phyloP scores from a whole-genome alignment of 2,888 invertebrate species.

The Lissocephala sabroskyi region DNA sequence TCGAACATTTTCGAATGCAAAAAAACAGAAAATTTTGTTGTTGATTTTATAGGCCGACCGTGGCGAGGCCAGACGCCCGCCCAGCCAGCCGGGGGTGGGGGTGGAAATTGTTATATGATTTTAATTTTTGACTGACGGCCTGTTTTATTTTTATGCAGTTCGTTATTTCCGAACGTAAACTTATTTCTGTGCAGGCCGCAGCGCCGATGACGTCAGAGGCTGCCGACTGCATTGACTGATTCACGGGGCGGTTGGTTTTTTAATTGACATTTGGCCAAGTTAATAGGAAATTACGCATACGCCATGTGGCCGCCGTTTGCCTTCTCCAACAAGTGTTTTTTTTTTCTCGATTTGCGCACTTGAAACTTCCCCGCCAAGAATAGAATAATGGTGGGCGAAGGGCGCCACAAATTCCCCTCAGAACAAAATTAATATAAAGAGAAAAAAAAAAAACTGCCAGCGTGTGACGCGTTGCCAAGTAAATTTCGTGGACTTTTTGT shows the following conservation, averaged over 20 bases:
- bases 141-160: slow-evolving; percentile 16
- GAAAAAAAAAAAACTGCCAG: background rate
- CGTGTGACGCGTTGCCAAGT: too few species aligned
- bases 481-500: slow-evolving; percentile 1
- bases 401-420: slow-evolving; percentile 11
- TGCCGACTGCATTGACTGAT: too few species aligned
- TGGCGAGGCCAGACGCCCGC: too few species aligned
- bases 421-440: slow-evolving; percentile 16
- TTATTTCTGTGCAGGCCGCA: slow-evolving; percentile 20
- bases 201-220: slow-evolving; percentile 31
- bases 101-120: slow-evolving; percentile 8
- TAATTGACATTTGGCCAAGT: too few species aligned
- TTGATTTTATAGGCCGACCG: background rate
- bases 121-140: slow-evolving; percentile 5
- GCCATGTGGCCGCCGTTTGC: slow-evolving; percentile 33
- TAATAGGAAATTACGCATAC: slow-evolving; percentile 30
- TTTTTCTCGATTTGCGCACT: background rate
- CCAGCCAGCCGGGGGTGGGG: too few species aligned
- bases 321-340: slow-evolving; percentile 33
- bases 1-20: slow-evolving; percentile 12
- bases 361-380: too few species aligned
- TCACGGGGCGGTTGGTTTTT: too few species aligned
- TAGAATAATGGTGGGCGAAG: slow-evolving; percentile 28
- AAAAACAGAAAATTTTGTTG: too few species aligned
- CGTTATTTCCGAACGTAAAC: slow-evolving; percentile 25